Evolutionary conservation across 1,140 invertebrate genomes (phyloP).

Genomic region (Hylaeus volcanicus): DNA sequence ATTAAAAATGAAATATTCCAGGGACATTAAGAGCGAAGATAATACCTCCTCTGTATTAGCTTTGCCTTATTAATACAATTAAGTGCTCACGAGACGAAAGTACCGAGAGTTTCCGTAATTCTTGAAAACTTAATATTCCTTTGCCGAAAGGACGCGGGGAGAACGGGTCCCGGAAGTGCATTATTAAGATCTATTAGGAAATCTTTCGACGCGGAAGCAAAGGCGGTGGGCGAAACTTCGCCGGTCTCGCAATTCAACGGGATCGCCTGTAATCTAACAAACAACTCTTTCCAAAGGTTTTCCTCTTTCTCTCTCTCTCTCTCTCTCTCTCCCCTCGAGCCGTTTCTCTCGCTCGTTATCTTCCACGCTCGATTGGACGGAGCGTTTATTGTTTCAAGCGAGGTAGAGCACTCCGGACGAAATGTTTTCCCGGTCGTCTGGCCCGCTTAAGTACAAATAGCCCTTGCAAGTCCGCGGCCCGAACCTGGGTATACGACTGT

Average conservation of each 20-base stretch:
- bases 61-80: conserved; percentile 6
- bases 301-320: not conserved
- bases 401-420: conserved; percentile 37
- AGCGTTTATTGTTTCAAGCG: conserved; percentile 74
- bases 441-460: conserved; percentile 68
- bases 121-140: conserved; percentile 39
- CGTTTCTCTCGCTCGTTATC: conserved; percentile 65
- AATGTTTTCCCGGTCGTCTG: conserved; percentile 67
- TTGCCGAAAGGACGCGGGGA: conserved; percentile 22
- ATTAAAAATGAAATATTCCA: too few relatives aligned
- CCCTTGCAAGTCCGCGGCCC: conserved; percentile 47
- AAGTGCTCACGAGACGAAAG: not conserved
- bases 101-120: conserved; percentile 18
- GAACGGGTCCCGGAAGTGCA: conserved; percentile 48
- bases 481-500: conserved; percentile 56
- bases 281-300: conserved; percentile 62
- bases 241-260: conserved; percentile 59
- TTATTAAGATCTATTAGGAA: conserved; percentile 66
- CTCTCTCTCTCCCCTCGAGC: not conserved
- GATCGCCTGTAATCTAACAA: conserved; percentile 65
- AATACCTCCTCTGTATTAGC: not conserved
- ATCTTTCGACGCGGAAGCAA: conserved; percentile 54
- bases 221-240: conserved; percentile 59
- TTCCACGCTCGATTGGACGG: conserved; percentile 68
- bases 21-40: not conserved